Conservation (phyloP, 2,797 vertebrate genomes). For the Loriculus beryllinus region DNA sequence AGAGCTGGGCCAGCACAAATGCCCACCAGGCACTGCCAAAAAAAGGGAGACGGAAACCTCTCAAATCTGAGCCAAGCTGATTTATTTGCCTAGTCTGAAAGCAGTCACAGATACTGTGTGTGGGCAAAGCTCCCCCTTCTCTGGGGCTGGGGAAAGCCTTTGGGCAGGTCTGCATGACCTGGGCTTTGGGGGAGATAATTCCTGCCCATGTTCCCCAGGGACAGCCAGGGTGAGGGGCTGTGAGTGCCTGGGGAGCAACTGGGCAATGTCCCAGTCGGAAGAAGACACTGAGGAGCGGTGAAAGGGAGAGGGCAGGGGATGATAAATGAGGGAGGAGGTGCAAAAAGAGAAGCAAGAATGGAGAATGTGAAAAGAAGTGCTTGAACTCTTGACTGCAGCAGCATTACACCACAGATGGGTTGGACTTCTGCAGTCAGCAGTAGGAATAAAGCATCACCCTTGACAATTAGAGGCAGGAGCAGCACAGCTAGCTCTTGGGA, state of each 20-base stretch:
- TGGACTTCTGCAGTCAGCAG: neutral
- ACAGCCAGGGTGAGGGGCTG: neutral
- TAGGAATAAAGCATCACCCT: neutral
- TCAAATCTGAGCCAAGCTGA: neutral
- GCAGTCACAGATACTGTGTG: rapidly evolving
- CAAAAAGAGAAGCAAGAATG: neutral
- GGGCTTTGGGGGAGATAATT: neutral
- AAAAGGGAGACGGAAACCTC: neutral
- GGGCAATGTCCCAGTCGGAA: neutral
- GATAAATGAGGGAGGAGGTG: constrained; percentile 42
- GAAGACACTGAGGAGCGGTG: neutral
- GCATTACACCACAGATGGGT: constrained; percentile 6
- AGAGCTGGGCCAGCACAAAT: neutral
- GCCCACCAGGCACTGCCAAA: neutral
- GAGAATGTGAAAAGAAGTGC: constrained; percentile 37
- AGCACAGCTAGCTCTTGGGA: neutral
- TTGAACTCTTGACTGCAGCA: constrained; percentile 24
- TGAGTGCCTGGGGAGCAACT: neutral
- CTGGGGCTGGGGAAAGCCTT: neutral
- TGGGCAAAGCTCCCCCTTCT: neutral
- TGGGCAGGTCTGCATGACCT: neutral
- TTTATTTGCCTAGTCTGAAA: neutral
- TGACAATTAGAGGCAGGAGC: neutral
- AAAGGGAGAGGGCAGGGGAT: neutral
- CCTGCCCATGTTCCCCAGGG: neutral